Conservation (phyloP, 1,140 invertebrate species). For the Stratiolaelaps scimitus region DNA sequence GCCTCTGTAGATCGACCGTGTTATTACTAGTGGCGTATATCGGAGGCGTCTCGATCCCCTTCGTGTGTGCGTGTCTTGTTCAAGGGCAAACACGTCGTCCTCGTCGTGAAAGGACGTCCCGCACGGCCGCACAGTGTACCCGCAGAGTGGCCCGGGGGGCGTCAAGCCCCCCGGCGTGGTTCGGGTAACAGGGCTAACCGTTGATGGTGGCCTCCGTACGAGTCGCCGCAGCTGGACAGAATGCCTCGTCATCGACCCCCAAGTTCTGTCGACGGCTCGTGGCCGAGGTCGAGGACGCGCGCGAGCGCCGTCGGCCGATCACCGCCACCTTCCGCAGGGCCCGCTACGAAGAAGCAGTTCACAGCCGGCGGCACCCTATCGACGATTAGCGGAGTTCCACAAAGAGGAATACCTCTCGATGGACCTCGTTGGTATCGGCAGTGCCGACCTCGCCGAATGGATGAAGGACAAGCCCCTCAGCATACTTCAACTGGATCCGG, state of each 20-base stretch:
- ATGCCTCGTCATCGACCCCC: constrained; percentile 25
- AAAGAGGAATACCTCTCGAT: constrained; percentile 27
- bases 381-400: constrained; percentile 21
- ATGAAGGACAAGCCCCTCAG: constrained; percentile 86
- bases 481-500: constrained; percentile 83
- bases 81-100: too few relatives aligned
- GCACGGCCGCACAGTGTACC: not conserved
- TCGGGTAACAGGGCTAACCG: constrained; percentile 5
- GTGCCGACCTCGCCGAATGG: constrained; percentile 72
- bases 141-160: not conserved
- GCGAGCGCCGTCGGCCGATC: constrained; percentile 12
- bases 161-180: not conserved
- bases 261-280: not conserved
- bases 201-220: constrained; percentile 22
- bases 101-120: too few relatives aligned
- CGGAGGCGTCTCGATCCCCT: too few relatives aligned
- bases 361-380: constrained; percentile 15
- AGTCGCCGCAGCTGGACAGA: constrained; percentile 27
- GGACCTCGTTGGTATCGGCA: not conserved
- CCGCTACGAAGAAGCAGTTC: constrained; percentile 22
- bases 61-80: too few relatives aligned
- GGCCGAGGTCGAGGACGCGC: constrained; percentile 18
- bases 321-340: constrained; percentile 16
- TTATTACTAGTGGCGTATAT: too few relatives aligned
- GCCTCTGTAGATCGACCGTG: too few relatives aligned